Base-by-base conservation (phyloP, 1,140 invertebrate species). In the Zaprionus davidi region DNA sequence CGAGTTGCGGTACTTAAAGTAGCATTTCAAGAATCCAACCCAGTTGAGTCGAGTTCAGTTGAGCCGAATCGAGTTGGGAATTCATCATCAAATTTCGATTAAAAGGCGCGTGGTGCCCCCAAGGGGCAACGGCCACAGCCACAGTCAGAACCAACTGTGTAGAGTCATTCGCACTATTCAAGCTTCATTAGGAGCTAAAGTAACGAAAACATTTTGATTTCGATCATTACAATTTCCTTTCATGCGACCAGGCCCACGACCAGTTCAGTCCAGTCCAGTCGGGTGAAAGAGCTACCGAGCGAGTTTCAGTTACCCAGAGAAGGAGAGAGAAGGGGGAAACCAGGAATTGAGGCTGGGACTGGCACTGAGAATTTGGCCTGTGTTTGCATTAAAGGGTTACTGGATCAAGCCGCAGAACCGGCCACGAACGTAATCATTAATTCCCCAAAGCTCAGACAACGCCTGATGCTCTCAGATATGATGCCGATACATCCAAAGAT, bases 201-300 rank as follows among this genome's bases (percentile, higher is more conserved):
- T 80, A 90, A 85, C 81, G 85, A 90, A 90, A 90, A 90, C 85
- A 90, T 90, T 90, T 90, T 90, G 85, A 90, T 90, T 90, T 90
- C 76, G 81, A 85, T 90, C 85, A 90, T 90, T 90, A 90, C 85
- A 90, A 85, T 90, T 90, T 90, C 85, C 85, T 90, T 90, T 90
- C 76, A 84, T 80, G 60, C 51, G 78, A 75, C 22, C 31, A 55
- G 28, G 38, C 34, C 65, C 51, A 66, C 24, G 26, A 34, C 13
- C 13, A 62, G 62, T 7, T 58, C 78, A 76, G 71, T 2, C 28
- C 28, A 2, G 28, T 31, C 13, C 13, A 62, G 31, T 75, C 53
- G 73, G 71, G 78, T 73, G 69, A 78, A 78, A 79, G 85, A 88
- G 84, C 84, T 88, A 90, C 84, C 81, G 84, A 87, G 78, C 60